A percentile compares a stretch with the other conserved stretches of the same genome.
Evolutionary conservation across 2,113 vertebrate species (phyloP).

Genomic region (Corythoichthys haematopterus): DNA sequence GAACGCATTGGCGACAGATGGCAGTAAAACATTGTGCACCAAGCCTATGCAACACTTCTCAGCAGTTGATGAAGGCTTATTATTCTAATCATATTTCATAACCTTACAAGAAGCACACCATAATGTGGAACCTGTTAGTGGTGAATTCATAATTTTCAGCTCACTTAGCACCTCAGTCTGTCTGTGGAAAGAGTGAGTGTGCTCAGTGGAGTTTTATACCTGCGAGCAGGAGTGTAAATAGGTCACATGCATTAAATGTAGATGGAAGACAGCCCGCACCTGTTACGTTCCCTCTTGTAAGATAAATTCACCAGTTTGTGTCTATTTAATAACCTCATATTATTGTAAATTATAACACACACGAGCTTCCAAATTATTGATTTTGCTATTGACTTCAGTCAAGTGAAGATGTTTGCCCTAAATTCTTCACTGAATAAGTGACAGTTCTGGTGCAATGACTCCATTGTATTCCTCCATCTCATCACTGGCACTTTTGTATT

Average conservation of each 20-base stretch:
- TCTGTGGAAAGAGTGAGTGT: background rate
- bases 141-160: slow-evolving; percentile 35
- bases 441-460: slow-evolving; percentile 54
- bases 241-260: slow-evolving; percentile 28
- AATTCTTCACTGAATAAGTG: slow-evolving; percentile 18
- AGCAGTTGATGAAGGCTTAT: slow-evolving; percentile 30
- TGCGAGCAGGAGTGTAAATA: slow-evolving; percentile 31
- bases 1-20: slow-evolving; percentile 81
- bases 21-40: slow-evolving; percentile 81
- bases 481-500: slow-evolving; percentile 63
- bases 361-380: background rate
- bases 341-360: slow-evolving; percentile 5
- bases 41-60: slow-evolving; percentile 33
- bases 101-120: slow-evolving; percentile 43
- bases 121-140: slow-evolving; percentile 28
- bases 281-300: slow-evolving; percentile 23
- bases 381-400: background rate
- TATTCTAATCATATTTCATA: slow-evolving; percentile 45
- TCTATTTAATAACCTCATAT: slow-evolving; percentile 12
- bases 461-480: slow-evolving; percentile 51
- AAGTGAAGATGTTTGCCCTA: slow-evolving; percentile 17
- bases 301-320: slow-evolving; percentile 8
- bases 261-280: slow-evolving; percentile 22
- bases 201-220: slow-evolving; percentile 25
- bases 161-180: slow-evolving; percentile 18